Conservation (phyloP, 2,113 vertebrate species). For the Pseudorasbora parva region DNA sequence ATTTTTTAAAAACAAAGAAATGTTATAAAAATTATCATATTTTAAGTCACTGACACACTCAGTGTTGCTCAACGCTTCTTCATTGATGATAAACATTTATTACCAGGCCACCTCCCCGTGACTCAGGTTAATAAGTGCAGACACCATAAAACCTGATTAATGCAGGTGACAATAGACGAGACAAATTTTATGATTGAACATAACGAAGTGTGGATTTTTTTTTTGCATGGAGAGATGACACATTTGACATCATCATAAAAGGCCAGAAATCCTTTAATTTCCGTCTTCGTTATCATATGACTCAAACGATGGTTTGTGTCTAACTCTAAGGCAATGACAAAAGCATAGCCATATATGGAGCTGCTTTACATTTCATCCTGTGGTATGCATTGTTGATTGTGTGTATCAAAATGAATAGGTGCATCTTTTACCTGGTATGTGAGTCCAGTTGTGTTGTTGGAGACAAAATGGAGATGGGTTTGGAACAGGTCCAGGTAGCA, state of each 20-base stretch:
- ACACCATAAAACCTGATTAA: slow-evolving; percentile 41
- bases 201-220: neutral
- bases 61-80: neutral
- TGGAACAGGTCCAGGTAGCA: slow-evolving; percentile 95
- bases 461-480: slow-evolving; percentile 93
- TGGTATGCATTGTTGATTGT: slow-evolving; percentile 31
- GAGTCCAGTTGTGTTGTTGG: slow-evolving; percentile 81
- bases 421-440: slow-evolving; percentile 85
- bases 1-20: neutral
- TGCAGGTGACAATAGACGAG: neutral
- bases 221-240: neutral
- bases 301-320: slow-evolving; percentile 6
- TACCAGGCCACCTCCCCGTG: neutral
- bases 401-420: neutral
- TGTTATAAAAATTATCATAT: neutral
- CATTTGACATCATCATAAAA: neutral
- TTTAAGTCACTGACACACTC: slow-evolving; percentile 1
- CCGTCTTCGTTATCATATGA: slow-evolving; percentile 1
- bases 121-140: slow-evolving; percentile 21
- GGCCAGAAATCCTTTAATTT: neutral
- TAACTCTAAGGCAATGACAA: neutral
- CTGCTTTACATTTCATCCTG: neutral
- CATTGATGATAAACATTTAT: slow-evolving; percentile 5
- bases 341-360: neutral
- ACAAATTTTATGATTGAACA: neutral